Percentiles rank a stretch among this genome's conserved stretches.
These are phyloP conservation scores for Protosalanx chinensis DNA, from an alignment of 2,797 vertebrate species.

Conservation along the genomic window DNA sequence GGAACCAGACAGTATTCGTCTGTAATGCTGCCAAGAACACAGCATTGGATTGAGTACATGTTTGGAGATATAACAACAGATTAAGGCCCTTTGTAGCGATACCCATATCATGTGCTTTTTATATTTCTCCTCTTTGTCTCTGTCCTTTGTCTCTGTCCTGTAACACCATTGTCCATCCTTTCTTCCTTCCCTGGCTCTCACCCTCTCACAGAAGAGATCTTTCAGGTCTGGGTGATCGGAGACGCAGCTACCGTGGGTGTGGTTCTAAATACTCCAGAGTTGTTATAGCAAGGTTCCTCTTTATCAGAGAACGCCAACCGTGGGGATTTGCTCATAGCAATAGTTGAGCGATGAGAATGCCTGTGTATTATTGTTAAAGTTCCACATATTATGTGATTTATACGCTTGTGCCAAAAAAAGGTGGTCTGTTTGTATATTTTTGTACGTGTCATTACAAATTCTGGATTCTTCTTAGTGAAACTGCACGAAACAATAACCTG, in stretches of 20 bases:
- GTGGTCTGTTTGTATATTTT: conserved; percentile 31
- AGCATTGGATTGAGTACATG: conserved; percentile 46
- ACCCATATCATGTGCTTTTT: conserved; percentile 54
- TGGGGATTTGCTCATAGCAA: background rate
- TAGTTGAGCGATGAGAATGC: conserved; percentile 19
- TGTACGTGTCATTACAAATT: conserved; percentile 49
- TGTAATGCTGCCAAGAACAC: background rate
- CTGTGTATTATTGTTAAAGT: conserved; percentile 39
- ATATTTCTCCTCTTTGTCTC: conserved; percentile 43
- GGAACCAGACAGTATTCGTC: background rate
- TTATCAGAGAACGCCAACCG: no score
- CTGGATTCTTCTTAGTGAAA: conserved; percentile 34
- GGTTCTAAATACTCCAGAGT: no score
- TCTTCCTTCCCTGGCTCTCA: conserved; percentile 2
- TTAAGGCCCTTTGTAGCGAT: conserved; percentile 69
- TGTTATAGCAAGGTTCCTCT: no score
- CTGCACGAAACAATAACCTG: conserved; percentile 25
- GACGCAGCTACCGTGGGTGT: no score
- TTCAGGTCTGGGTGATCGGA: conserved; percentile 22
- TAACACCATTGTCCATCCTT: background rate
- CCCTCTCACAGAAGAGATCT: conserved; percentile 27
- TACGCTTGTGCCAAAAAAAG: conserved; percentile 44
- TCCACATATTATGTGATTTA: conserved; percentile 41
- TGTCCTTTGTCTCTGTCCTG: conserved; percentile 39
- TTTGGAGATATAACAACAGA: conserved; percentile 69